These are phyloP conservation scores for Papilio demoleus DNA, from an alignment of 2,888 invertebrate genomes.

Conservation along the genomic window DNA sequence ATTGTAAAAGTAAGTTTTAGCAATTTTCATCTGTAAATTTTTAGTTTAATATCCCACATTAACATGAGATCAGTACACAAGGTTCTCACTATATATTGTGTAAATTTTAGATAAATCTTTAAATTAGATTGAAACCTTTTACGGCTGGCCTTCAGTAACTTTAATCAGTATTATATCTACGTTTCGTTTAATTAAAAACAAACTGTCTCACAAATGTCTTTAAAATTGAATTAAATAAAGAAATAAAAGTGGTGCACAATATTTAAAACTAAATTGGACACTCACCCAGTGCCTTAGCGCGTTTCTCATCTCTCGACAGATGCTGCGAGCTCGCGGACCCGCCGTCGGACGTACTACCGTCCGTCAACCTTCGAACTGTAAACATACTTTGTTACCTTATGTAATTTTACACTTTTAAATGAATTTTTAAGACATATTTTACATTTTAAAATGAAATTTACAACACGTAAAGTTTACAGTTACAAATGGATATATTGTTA, in stretches of 20 bases:
- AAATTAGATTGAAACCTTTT: too few relatives aligned
- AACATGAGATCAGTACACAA: too few relatives aligned
- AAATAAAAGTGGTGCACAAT: neutral
- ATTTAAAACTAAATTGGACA: constrained; percentile 39
- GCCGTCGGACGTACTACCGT: constrained; percentile 83
- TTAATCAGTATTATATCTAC: too few relatives aligned
- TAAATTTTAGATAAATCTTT: too few relatives aligned
- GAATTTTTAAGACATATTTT: neutral
- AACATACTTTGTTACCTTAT: constrained; percentile 36
- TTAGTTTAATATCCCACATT: too few relatives aligned
- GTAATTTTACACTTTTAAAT: constrained; percentile 19
- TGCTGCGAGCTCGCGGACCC: constrained; percentile 83
- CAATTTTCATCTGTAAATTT: too few relatives aligned
- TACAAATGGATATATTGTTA: neutral
- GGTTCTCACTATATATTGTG: too few relatives aligned
- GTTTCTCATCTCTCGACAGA: constrained; percentile 93
- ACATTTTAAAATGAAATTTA: neutral
- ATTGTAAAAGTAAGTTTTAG: too few relatives aligned
- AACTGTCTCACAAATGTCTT: neutral
- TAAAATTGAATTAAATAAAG: neutral
- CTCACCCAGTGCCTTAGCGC: constrained; percentile 89
- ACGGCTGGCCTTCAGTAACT: too few relatives aligned
- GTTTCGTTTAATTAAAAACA: too few relatives aligned
- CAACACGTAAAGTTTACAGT: neutral
- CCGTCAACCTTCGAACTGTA: constrained; percentile 82